Base-by-base conservation (phyloP, 2,113 vertebrate genomes). In the Cepphus grylle region DNA sequence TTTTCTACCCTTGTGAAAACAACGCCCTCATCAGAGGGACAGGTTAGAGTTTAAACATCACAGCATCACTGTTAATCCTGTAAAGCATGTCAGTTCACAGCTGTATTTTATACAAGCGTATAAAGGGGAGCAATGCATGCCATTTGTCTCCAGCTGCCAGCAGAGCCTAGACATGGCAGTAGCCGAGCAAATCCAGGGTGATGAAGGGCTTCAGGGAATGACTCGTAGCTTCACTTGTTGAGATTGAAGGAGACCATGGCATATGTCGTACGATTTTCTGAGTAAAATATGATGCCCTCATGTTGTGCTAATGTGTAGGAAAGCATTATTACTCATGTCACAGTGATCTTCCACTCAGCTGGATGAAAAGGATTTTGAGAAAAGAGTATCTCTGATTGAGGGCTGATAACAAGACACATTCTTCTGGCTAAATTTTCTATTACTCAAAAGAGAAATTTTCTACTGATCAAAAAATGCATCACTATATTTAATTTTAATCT, bases 121-220 rank as follows among this genome's bases (percentile, higher is more conserved):
- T 19, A 12, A 27, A 74, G 47, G 25, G n/a, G 34, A 94, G 65
- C 27, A 30, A 12, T 1, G 5, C 14, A 3, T 49, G 74, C 12
- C 43, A 2, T 53, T 14, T 14, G 26, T 38, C 53, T 83, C 38
- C 62, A 49, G 86, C 47, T 83, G 67, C 67, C 50, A 15, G 2
- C 2, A 38, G 1, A 18, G 4, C 63, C 53, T 50, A 13, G n/a
- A 11, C 0, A 0, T 14, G 50, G 40, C 50, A 34, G 1, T 1
- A 61, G 49, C 34, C 0, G 0, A 63, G 67, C 40, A 45, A 50
- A 50, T 3, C 15, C 9, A 4, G 38, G 29, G 12, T 49, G 76
- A 61, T 53, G 23, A 36, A 47, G 15, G 29, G 22, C 27, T 78
- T 63, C 36, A 4, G 34, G 59, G 50, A 52, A 23, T 5, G 38